Conservation (phyloP, 2,113 vertebrate species). For the Neogobius melanostomus region DNA sequence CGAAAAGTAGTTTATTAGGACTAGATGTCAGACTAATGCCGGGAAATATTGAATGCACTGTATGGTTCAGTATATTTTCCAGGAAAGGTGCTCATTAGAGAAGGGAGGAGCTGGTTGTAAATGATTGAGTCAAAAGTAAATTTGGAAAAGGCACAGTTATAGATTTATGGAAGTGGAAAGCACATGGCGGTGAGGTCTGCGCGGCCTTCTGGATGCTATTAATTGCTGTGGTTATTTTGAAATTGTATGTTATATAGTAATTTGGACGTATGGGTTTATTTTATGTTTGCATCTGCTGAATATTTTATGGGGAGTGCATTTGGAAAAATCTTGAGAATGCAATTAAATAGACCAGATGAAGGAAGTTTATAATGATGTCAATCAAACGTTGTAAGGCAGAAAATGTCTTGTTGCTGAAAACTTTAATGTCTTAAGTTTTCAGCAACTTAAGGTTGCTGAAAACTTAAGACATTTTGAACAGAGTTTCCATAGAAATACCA, state of each 20-base stretch:
- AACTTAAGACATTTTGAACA: no score
- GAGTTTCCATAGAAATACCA: no score
- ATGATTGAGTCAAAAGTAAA: neutral
- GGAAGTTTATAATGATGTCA: neutral
- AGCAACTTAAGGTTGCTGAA: no score
- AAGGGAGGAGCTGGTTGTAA: neutral
- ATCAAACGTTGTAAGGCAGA: neutral
- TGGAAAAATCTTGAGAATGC: neutral
- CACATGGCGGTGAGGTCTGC: conserved; percentile 7
- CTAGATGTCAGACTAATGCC: conserved; percentile 6
- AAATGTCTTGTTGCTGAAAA: neutral
- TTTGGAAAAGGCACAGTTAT: conserved; percentile 3
- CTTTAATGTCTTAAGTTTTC: no score
- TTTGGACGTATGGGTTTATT: neutral
- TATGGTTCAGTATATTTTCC: conserved; percentile 2
- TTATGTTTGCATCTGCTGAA: neutral
- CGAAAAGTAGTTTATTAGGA: conserved; percentile 14
- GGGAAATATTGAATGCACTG: conserved; percentile 16
- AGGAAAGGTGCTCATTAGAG: conserved; percentile 6
- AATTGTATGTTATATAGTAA: neutral
- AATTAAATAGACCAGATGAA: neutral
- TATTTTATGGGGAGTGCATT: neutral
- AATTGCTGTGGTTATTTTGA: conserved; percentile 6
- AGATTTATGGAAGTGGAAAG: conserved; percentile 23
- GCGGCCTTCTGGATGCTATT: conserved; percentile 9